A percentile compares a stretch with the other conserved stretches of the same genome.
These are phyloP conservation scores for Lepidotrigona ventralis DNA, from an alignment of 1,140 invertebrate genomes.

Conservation along the genomic window DNA sequence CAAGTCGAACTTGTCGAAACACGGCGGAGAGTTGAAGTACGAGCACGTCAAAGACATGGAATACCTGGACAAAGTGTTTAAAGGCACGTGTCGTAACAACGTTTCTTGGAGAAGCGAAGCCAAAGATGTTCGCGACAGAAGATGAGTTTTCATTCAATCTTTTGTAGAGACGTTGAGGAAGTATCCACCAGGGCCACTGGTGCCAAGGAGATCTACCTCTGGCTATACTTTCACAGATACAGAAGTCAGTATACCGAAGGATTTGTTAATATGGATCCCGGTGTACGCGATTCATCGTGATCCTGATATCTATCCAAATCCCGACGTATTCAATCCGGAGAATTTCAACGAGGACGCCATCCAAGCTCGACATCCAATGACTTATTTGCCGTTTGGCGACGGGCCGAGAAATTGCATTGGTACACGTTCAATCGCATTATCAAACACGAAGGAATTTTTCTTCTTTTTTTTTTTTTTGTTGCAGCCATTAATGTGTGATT, in stretches of 20 bases:
- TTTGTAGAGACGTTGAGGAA: conserved; percentile 82
- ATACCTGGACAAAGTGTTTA: conserved; percentile 68
- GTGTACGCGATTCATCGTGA: conserved; percentile 81
- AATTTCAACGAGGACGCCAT: conserved; percentile 81
- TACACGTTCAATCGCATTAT: conserved; percentile 60
- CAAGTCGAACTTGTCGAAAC: conserved; percentile 48
- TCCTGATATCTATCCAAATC: conserved; percentile 70
- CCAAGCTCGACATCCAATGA: conserved; percentile 78
- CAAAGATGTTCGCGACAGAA: background rate
- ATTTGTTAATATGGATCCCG: conserved; percentile 76
- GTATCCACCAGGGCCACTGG: conserved; percentile 80
- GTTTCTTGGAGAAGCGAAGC: too few relatives aligned
- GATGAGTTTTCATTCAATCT: conserved; percentile 41
- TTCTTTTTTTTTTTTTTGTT: too few relatives aligned
- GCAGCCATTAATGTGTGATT: too few relatives aligned
- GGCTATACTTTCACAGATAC: conserved; percentile 79
- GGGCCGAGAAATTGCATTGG: conserved; percentile 76
- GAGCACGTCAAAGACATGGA: conserved; percentile 63
- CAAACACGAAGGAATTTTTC: too few relatives aligned
- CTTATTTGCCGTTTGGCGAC: conserved; percentile 38
- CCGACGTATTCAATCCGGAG: conserved; percentile 82
- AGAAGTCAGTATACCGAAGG: conserved; percentile 75
- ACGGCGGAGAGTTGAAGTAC: conserved; percentile 58
- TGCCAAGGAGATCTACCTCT: conserved; percentile 77
- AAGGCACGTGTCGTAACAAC: conserved; percentile 44